phyloP scores from a whole-genome alignment of 2,113 vertebrate species.

The Bubo blakistoni region DNA sequence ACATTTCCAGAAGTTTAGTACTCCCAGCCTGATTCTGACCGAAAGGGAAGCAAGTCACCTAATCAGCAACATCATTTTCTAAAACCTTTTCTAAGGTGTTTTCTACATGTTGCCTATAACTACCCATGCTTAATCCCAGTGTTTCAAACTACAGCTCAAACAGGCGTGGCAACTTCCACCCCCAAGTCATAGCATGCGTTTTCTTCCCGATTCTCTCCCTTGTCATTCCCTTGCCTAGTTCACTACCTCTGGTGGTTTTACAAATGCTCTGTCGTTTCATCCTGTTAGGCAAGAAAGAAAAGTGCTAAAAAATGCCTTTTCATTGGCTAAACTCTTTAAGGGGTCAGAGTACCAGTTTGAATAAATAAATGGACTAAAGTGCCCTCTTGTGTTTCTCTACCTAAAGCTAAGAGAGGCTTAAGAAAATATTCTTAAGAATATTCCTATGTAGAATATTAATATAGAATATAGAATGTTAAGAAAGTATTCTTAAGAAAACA shows the following conservation, averaged over 20 bases:
- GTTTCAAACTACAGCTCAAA: not conserved
- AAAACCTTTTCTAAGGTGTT: not conserved
- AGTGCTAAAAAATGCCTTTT: not conserved
- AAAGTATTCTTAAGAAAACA: not conserved
- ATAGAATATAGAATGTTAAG: not conserved
- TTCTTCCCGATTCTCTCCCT: not conserved
- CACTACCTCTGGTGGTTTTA: not conserved
- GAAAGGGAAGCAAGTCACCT: not conserved
- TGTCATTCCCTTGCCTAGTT: not conserved
- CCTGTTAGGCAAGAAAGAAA: not conserved
- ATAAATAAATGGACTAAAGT: slow-evolving; percentile 11
- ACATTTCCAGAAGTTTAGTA: not conserved
- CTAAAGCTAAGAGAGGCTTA: not conserved
- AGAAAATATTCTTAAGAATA: not conserved
- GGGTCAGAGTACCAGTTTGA: not conserved
- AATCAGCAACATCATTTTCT: not conserved
- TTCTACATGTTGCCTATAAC: not conserved
- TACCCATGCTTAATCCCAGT: not conserved
- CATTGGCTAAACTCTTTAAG: not conserved
- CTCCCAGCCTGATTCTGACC: not conserved
- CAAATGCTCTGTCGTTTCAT: not conserved
- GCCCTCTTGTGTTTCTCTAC: slow-evolving; percentile 40
- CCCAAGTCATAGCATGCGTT: not conserved
- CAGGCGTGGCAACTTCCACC: not conserved
- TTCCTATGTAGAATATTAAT: not conserved